phyloP scores from a whole-genome alignment of 2,888 invertebrate genomes.

The Lepidocyrtinus sp. region DNA sequence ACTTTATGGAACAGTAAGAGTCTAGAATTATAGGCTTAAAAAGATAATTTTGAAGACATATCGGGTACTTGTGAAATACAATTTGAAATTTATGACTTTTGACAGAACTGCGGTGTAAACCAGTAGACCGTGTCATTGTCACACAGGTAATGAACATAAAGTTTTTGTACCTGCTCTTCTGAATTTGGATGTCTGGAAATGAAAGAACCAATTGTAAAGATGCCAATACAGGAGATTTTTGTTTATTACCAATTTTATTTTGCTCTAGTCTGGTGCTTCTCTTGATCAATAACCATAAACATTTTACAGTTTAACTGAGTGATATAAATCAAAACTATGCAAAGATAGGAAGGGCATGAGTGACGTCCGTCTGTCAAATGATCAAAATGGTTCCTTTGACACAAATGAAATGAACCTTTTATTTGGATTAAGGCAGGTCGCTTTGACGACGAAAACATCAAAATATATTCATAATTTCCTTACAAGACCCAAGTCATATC shows the following conservation, averaged over 20 bases:
- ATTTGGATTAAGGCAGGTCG: neutral
- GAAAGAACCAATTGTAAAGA: no score
- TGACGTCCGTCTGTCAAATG: conserved; percentile 7
- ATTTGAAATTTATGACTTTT: neutral
- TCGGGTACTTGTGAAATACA: neutral
- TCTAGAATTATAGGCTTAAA: neutral
- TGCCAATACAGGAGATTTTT: no score
- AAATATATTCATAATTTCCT: neutral
- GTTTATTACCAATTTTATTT: no score
- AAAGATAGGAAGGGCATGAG: neutral
- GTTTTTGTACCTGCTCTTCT: conserved; percentile 22
- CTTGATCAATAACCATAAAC: conserved; percentile 4
- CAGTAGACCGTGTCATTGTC: conserved; percentile 37
- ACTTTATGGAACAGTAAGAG: conserved; percentile 30
- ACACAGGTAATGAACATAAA: conserved; percentile 7
- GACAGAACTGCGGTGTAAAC: neutral
- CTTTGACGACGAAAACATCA: neutral
- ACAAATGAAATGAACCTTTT: no score
- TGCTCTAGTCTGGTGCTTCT: no score
- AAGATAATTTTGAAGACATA: neutral
- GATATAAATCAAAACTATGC: conserved; percentile 1
- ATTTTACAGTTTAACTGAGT: neutral
- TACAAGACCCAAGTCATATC: neutral
- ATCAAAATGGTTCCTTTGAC: no score
- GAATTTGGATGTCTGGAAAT: no score